Conservation (phyloP, 2,113 vertebrate species). For the Chloroceryle aenea region DNA sequence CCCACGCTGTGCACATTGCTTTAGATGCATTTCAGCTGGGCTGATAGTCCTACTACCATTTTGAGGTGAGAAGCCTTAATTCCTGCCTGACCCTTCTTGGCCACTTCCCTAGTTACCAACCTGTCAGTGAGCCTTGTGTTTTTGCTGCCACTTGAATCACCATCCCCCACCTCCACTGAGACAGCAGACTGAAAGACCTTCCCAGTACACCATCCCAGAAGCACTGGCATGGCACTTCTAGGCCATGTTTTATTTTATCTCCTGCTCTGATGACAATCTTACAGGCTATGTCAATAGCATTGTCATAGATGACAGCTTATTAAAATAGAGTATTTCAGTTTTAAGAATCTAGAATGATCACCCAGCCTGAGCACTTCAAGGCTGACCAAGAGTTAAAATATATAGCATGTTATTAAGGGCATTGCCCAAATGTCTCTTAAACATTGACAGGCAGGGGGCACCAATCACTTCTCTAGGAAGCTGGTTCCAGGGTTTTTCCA, state of each 20-base stretch:
- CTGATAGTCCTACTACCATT: too few species aligned
- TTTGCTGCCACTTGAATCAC: too few species aligned
- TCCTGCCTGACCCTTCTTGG: too few species aligned
- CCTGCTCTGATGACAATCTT: not conserved
- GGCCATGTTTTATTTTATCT: not conserved
- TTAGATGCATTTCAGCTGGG: too few species aligned
- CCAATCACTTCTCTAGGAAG: not conserved
- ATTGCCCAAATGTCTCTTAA: not conserved
- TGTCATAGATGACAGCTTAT: not conserved
- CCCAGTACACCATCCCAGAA: too few species aligned
- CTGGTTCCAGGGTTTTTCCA: not conserved
- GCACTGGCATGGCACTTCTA: too few species aligned
- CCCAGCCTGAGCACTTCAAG: not conserved
- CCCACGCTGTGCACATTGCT: too few species aligned
- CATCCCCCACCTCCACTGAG: too few species aligned
- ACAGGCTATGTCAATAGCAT: not conserved
- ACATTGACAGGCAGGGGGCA: rapidly evolving
- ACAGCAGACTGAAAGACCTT: too few species aligned
- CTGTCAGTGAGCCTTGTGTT: too few species aligned
- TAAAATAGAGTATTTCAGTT: not conserved
- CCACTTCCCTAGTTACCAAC: too few species aligned
- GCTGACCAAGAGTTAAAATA: not conserved
- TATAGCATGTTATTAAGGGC: not conserved
- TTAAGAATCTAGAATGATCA: not conserved
- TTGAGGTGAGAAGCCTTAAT: too few species aligned